Percentiles rank a stretch among this genome's conserved stretches.
phyloP scores from a whole-genome alignment of 2,888 invertebrate species.

The Caenorhabditis sp. region DNA sequence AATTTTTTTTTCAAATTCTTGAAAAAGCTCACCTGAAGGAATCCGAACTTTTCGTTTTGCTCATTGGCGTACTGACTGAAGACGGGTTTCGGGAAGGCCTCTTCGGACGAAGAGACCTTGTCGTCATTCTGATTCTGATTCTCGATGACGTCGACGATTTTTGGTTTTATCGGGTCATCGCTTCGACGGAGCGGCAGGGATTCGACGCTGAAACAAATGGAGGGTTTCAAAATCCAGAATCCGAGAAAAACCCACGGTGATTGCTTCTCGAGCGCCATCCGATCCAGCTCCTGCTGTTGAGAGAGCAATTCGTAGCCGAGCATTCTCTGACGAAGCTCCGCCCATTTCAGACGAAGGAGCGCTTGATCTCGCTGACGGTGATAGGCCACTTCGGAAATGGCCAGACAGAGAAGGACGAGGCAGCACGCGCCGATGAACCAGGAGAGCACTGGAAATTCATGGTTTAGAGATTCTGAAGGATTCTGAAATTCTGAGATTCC shows the following conservation, averaged over 20 bases:
- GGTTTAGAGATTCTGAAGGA: background rate
- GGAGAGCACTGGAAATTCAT: constrained; percentile 70
- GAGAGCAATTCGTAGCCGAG: constrained; percentile 73
- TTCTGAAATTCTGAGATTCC: background rate
- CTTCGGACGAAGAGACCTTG: constrained; percentile 18
- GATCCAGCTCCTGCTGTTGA: constrained; percentile 65
- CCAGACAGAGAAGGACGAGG: constrained; percentile 78
- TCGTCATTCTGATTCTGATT: background rate
- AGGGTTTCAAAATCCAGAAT: background rate
- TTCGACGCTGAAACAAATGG: constrained; percentile 48
- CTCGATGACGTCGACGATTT: constrained; percentile 53
- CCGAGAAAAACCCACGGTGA: constrained; percentile 14
- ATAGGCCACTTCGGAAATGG: constrained; percentile 81
- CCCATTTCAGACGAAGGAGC: constrained; percentile 81
- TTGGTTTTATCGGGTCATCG: constrained; percentile 61
- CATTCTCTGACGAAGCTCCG: constrained; percentile 80
- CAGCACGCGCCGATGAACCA: constrained; percentile 80
- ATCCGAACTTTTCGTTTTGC: constrained; percentile 71
- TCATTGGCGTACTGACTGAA: constrained; percentile 48
- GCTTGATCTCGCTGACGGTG: constrained; percentile 82
- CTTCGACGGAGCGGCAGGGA: constrained; percentile 60
- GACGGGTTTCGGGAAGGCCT: constrained; percentile 26
- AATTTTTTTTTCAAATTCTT: too few relatives aligned
- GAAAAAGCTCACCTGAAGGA: constrained; percentile 64
- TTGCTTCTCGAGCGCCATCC: constrained; percentile 60